Evolutionary conservation across 2,888 invertebrate species (phyloP).

Genomic region (Lasioglossum figueresi): DNA sequence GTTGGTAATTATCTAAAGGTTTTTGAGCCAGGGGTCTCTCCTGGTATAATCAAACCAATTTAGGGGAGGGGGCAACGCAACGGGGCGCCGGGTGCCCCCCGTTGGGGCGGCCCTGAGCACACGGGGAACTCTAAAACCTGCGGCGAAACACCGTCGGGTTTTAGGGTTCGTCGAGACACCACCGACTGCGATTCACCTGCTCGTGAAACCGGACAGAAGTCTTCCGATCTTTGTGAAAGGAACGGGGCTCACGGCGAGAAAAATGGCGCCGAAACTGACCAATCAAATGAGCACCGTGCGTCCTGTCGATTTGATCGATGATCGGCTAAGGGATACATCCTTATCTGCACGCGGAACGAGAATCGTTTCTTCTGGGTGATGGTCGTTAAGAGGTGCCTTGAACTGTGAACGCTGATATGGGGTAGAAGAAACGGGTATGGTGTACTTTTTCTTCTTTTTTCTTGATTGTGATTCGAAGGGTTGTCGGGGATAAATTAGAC

Average conservation of each 20-base stretch:
- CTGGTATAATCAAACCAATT: constrained; percentile 75
- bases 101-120: constrained; percentile 66
- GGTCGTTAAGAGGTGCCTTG: constrained; percentile 47
- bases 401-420: constrained; percentile 50
- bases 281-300: constrained; percentile 61
- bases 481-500: not conserved
- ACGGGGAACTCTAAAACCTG: constrained; percentile 56
- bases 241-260: constrained; percentile 57
- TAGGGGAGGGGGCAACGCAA: constrained; percentile 72
- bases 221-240: constrained; percentile 51
- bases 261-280: constrained; percentile 66
- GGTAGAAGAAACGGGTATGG: constrained; percentile 15
- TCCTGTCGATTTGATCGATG: constrained; percentile 72
- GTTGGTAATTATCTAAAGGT: constrained; percentile 73
- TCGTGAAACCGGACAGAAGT: constrained; percentile 45
- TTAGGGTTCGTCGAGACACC: constrained; percentile 40
- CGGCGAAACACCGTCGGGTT: constrained; percentile 38
- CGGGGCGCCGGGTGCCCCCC: constrained; percentile 73
- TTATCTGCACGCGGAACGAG: constrained; percentile 52
- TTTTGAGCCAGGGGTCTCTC: constrained; percentile 72
- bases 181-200: constrained; percentile 70
- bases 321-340: constrained; percentile 36
- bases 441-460: not conserved
- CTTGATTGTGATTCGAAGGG: not conserved
- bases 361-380: constrained; percentile 27